Evolutionary conservation across 2,113 vertebrate genomes (phyloP).

Genomic region (Sinocyclocheilus anophthalmus): DNA sequence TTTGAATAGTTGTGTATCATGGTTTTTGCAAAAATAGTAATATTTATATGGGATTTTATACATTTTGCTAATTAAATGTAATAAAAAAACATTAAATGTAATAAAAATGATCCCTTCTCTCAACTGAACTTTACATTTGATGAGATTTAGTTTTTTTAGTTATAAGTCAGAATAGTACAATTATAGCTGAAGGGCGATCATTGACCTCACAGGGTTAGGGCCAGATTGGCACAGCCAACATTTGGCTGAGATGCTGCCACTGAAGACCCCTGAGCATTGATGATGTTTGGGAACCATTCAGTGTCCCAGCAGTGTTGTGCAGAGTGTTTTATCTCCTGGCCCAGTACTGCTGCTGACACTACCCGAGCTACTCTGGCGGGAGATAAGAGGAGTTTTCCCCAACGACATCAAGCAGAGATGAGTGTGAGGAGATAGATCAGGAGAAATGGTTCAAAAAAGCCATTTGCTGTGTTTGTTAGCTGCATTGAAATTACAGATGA

Average conservation of each 20-base stretch:
- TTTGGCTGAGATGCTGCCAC: background rate
- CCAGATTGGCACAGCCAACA: background rate
- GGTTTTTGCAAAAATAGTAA: no score
- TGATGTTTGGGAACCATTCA: background rate
- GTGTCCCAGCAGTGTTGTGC: slow-evolving; percentile 14
- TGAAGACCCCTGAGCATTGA: background rate
- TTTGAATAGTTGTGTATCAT: no score
- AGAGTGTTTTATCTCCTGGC: slow-evolving; percentile 72
- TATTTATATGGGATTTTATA: no score
- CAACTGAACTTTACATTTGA: background rate
- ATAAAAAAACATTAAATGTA: background rate
- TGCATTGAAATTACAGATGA: background rate
- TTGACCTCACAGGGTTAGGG: background rate
- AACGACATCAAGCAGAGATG: slow-evolving; percentile 56
- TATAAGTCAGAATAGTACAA: background rate
- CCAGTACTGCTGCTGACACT: slow-evolving; percentile 72
- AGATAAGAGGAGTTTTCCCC: slow-evolving; percentile 70
- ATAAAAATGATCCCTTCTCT: background rate
- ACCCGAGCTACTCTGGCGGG: slow-evolving; percentile 65
- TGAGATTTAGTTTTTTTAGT: background rate
- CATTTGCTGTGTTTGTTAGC: background rate
- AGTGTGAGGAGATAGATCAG: slow-evolving; percentile 50
- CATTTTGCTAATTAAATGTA: no score
- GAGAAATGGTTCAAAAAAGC: background rate
- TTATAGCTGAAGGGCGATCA: background rate